These are phyloP conservation scores for Esox niger DNA, from an alignment of 2,113 vertebrate genomes.

Conservation along the genomic window DNA sequence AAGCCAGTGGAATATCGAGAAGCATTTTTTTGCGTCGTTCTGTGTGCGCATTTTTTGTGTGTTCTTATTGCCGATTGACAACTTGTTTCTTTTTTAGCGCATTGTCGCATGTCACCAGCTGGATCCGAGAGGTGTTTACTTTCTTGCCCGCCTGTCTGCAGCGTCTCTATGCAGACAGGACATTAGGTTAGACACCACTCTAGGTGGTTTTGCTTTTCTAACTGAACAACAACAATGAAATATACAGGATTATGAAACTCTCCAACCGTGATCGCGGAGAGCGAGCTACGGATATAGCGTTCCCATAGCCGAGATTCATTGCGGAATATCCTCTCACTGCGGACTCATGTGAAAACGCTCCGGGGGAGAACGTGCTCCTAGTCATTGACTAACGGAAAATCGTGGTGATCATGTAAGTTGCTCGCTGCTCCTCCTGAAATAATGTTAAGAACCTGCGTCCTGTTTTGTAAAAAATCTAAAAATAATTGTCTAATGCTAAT, in stretches of 20 bases:
- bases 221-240: conserved; percentile 64
- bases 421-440: conserved; percentile 40
- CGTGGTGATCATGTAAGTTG: conserved; percentile 72
- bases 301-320: conserved; percentile 68
- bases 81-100: conserved; percentile 59
- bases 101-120: conserved; percentile 46
- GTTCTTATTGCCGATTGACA: conserved; percentile 35
- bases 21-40: conserved; percentile 3
- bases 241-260: conserved; percentile 51
- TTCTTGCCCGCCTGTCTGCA: conserved; percentile 35
- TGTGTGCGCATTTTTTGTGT: neutral
- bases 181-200: conserved; percentile 8
- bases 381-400: conserved; percentile 49
- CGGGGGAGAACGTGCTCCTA: conserved; percentile 62
- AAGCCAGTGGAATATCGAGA: neutral
- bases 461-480: neutral
- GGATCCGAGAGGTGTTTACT: conserved; percentile 39
- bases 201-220: conserved; percentile 53
- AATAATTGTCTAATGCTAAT: no score
- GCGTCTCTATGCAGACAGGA: conserved; percentile 58
- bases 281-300: conserved; percentile 54
- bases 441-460: neutral
- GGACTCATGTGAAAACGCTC: conserved; percentile 65
- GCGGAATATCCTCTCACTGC: conserved; percentile 71
- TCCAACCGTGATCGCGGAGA: conserved; percentile 48